A percentile compares a stretch with the other conserved stretches of the same genome.
These are phyloP conservation scores for Brachyopa scutellaris DNA, from an alignment of 2,888 invertebrate genomes.

Conservation along the genomic window DNA sequence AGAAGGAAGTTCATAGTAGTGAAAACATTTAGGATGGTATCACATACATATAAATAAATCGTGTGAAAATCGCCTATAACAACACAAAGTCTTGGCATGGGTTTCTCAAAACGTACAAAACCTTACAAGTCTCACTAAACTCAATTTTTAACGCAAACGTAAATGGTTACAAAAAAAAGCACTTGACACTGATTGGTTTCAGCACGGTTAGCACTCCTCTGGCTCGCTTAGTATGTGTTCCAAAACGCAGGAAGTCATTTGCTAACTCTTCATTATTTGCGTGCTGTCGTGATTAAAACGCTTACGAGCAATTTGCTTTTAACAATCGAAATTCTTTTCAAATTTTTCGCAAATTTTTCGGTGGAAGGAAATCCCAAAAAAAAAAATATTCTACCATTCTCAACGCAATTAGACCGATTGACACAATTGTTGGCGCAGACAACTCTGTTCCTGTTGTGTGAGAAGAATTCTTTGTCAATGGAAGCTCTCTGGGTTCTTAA, in stretches of 20 bases:
- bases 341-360: background rate
- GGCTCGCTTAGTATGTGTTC: background rate
- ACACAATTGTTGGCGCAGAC: background rate
- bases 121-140: too few relatives aligned
- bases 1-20: too few relatives aligned
- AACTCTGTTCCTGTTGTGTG: background rate
- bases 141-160: too few relatives aligned
- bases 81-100: too few relatives aligned
- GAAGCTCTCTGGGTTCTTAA: too few relatives aligned
- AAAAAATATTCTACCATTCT: background rate
- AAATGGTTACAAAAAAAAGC: background rate
- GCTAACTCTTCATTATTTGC: too few relatives aligned
- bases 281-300: constrained; percentile 1
- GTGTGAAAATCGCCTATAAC: too few relatives aligned
- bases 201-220: too few relatives aligned
- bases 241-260: background rate
- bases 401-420: constrained; percentile 3
- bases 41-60: too few relatives aligned
- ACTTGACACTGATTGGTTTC: background rate
- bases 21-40: too few relatives aligned
- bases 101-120: too few relatives aligned
- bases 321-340: background rate
- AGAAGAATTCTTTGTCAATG: background rate
- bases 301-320: background rate
- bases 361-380: too few relatives aligned